Base-by-base conservation (phyloP, 2,888 invertebrate species). In the Synanthedon myopaeformis region DNA sequence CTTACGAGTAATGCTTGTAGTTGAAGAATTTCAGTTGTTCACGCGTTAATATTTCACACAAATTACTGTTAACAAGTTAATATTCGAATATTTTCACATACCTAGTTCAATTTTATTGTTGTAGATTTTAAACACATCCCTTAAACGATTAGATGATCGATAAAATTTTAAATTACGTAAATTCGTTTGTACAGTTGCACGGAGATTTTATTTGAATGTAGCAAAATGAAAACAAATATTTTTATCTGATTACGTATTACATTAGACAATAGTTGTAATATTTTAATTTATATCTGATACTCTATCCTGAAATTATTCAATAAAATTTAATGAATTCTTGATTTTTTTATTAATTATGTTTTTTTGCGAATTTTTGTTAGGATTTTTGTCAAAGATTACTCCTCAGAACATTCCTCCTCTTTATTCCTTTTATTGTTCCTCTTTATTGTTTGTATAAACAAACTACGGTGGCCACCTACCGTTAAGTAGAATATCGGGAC, bases 111-210 rank as follows among this genome's bases (percentile, higher is more conserved):
- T 35, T 41, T 45, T 56, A 54, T 54, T 52, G 51, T 54, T 53
- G 59, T 64, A 62, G 59, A 60, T 55, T 58, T 60, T 57, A 35
- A 61, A 67, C 67, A 57, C 67, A 63, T 68, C 67, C 59, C 64
- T 68, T 63, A 62, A 59, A 58, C 60, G 59, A 54, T 61, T 67
- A 66, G 63, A 58, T 62, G 59, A 65, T 63, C 57, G 49, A 45
- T 69, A 71, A 64, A 63, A 61, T 62, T 68, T 66, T 61, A 64
- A 58, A 64, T 61, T 64, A 51, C 58, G 52, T 53, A 70, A 74
- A 72, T 82, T 78, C 70, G 74, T 82, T 80, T 84, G 82, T 84
- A 82, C 79, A 82, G 77, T 68, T 70, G 72, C 76, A 80, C 76
- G 54, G 67, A 70, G 59, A 60, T 69, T 23, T 79, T 70, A 72